Evolutionary conservation across 2,797 vertebrate species (phyloP).

Genomic region (Phylloscopus collybita): DNA sequence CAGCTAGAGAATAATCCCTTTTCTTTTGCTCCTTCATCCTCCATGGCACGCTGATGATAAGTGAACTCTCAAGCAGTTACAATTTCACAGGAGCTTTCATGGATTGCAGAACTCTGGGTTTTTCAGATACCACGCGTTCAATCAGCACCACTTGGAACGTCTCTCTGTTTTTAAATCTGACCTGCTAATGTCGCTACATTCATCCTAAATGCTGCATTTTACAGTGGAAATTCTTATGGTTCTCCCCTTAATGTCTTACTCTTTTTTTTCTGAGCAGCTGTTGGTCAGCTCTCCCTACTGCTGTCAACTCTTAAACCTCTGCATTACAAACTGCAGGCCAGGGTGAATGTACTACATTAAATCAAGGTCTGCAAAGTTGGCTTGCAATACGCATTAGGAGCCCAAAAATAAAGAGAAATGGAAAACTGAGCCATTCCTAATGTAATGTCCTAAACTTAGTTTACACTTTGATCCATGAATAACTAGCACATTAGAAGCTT

Average conservation of each 20-base stretch:
- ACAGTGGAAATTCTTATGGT: conserved; percentile 28
- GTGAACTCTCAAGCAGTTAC: conserved; percentile 56
- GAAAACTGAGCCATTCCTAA: not conserved
- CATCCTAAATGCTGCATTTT: conserved; percentile 47
- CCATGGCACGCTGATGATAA: conserved; percentile 34
- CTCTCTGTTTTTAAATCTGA: conserved; percentile 52
- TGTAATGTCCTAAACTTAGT: not conserved
- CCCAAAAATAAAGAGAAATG: not conserved
- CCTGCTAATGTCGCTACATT: conserved; percentile 9
- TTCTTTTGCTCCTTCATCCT: conserved; percentile 54
- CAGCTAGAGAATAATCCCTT: conserved; percentile 62
- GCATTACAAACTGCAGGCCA: conserved; percentile 24
- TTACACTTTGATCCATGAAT: conserved; percentile 10
- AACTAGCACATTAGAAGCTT: not conserved
- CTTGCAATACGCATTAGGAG: not conserved
- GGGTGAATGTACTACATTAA: not conserved
- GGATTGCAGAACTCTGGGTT: conserved; percentile 30
- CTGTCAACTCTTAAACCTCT: conserved; percentile 42
- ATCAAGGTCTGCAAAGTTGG: not conserved
- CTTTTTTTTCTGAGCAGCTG: conserved; percentile 46
- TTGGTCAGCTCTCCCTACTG: conserved; percentile 43
- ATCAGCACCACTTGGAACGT: not conserved
- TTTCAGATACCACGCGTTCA: conserved; percentile 12
- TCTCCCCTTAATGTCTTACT: conserved; percentile 21
- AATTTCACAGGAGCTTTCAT: conserved; percentile 55